Evolutionary conservation across 2,888 invertebrate species (phyloP), one percentile per base, ranked within the genome.

Genomic region (Eristalinus sepulchralis): DNA sequence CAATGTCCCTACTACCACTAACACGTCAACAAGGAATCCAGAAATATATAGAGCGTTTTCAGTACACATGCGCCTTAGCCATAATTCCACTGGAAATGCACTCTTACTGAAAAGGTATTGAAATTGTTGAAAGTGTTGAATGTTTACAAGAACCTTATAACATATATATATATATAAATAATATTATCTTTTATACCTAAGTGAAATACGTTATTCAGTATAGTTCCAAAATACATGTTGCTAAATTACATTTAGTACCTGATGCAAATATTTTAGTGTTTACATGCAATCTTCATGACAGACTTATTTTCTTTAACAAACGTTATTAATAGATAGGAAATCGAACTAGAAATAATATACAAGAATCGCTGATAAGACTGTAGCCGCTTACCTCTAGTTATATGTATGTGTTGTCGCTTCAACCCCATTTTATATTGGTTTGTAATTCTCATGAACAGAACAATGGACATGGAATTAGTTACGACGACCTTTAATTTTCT

Each of bases 31-130:
- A 70, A 77, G 66, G 73, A 60, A 64, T 78, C 64, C 82, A 82
- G 66, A 73, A 86, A 75, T 86, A 86, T 82, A 57, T 86, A 66
- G 86, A 86, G 83, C 86, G 83, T 62, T 57, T 82, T 76, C 75
- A 66, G 34, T 68, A 71, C 82, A 63, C 86, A 86, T 86, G 86
- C 86, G 86, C 86, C 31, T 22, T 9, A 70, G 39, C 24, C n/a
- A 73, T 60, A 64, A 55, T 47, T 73, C 73, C 71, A 82, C 36
- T 73, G 57, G 34, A 77, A 77, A 62, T 81, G 68, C 47, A 24
- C 68, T 13, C 68, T 66, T 55, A 9, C 17, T 20, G 8, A 24
- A 33, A 67, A 55, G 72, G 75, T 75, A 47, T 63, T 36, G 55
- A 64, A 80, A 62, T 62, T 83, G 78, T 11, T 57, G 39, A 39